Percentiles rank a stretch among this genome's conserved stretches.
phyloP scores from a whole-genome alignment of 2,888 invertebrate genomes.

The Standfussiana lucernea region DNA sequence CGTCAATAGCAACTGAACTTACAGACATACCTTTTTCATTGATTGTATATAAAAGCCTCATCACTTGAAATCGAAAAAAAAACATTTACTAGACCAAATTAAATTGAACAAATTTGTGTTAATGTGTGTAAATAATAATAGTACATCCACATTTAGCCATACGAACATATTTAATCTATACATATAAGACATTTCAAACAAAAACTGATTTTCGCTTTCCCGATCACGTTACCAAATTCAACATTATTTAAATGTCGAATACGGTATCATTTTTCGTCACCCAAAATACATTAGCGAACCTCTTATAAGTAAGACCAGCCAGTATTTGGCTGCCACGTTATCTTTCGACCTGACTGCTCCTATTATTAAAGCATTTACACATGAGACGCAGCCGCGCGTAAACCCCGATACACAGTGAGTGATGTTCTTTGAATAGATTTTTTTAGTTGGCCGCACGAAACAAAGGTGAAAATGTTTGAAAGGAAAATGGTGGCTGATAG shows the following conservation, averaged over 20 bases:
- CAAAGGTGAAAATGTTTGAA: slow-evolving; percentile 37
- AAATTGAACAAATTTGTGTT: background rate
- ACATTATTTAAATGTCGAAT: background rate
- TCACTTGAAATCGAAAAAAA: background rate
- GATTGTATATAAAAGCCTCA: background rate
- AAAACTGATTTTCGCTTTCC: background rate
- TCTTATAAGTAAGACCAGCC: slow-evolving; percentile 43
- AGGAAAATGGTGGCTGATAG: background rate
- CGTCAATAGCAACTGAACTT: background rate
- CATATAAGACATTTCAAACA: too few species aligned
- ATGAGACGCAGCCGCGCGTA: slow-evolving; percentile 68
- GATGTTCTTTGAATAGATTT: slow-evolving; percentile 61
- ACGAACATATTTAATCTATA: background rate
- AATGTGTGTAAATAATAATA: too few species aligned
- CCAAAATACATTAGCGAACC: slow-evolving; percentile 54
- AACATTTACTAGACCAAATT: background rate
- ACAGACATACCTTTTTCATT: background rate
- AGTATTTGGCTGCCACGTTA: slow-evolving; percentile 57
- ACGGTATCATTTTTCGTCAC: background rate
- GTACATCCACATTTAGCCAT: background rate
- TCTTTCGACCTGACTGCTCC: slow-evolving; percentile 76
- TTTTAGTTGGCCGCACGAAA: slow-evolving; percentile 51
- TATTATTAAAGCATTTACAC: slow-evolving; percentile 72
- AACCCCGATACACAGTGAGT: slow-evolving; percentile 69
- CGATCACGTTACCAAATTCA: slow-evolving; percentile 9